Evolutionary conservation across 2,797 vertebrate genomes (phyloP).

Genomic region (Nyctibius grandis): DNA sequence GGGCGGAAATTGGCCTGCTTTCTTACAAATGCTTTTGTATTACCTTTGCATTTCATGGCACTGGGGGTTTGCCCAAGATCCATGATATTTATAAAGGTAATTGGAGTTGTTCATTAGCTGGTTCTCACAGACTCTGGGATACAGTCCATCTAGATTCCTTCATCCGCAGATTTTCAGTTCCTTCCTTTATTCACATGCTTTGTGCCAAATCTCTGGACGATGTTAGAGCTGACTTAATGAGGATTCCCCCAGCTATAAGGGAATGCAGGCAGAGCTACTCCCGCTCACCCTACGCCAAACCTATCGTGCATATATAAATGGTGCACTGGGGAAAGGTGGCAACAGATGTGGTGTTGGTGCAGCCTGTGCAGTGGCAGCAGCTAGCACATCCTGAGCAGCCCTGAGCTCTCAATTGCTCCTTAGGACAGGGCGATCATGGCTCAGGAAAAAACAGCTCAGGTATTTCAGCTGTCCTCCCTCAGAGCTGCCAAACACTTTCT

Average conservation of each 20-base stretch:
- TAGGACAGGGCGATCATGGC: fast-evolving
- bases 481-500: neutral
- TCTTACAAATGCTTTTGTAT: neutral
- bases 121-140: conserved; percentile 24
- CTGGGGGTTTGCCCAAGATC: neutral
- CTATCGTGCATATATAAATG: neutral
- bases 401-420: neutral
- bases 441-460: neutral
- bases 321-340: neutral
- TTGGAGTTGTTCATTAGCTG: conserved; percentile 34
- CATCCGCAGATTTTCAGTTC: neutral
- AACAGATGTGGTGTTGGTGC: fast-evolving
- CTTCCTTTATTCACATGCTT: neutral
- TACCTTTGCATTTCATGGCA: conserved; percentile 27
- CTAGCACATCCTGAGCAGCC: neutral
- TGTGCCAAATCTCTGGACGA: neutral
- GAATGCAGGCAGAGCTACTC: neutral
- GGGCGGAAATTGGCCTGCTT: conserved; percentile 9
- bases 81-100: conserved; percentile 30
- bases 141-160: conserved; percentile 5
- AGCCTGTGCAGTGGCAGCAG: neutral
- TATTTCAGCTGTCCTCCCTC: neutral
- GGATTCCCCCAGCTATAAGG: neutral
- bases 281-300: neutral
- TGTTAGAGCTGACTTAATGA: neutral